Conservation (phyloP, 92 coral and sea anemone genomes). For the Porites evermanni region DNA sequence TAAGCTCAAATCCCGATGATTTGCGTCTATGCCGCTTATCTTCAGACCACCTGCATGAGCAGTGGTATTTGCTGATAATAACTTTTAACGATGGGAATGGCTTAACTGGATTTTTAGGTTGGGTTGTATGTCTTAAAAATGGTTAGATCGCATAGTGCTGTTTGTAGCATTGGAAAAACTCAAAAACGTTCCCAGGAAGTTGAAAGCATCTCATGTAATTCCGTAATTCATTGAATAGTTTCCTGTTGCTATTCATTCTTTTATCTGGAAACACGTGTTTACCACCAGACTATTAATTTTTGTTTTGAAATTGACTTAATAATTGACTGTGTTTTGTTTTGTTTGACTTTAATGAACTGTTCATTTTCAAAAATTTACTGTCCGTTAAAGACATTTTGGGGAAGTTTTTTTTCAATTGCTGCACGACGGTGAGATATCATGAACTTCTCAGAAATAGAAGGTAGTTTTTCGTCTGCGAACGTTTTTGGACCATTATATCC, state of each 20-base stretch:
- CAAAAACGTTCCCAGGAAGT: slow-evolving; percentile 25
- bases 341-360: not conserved
- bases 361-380: not conserved
- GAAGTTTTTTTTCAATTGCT: too few relatives aligned
- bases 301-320: not conserved
- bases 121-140: too few relatives aligned
- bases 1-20: slow-evolving; percentile 1
- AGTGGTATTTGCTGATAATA: not conserved
- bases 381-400: too few relatives aligned
- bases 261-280: slow-evolving; percentile 30
- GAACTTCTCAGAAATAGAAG: too few relatives aligned
- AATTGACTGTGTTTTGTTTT: not conserved
- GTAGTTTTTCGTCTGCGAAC: too few relatives aligned
- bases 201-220: not conserved
- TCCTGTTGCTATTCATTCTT: not conserved
- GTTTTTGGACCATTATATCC: too few relatives aligned
- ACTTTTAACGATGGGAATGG: slow-evolving; percentile 7
- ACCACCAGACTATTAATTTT: not conserved
- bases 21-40: slow-evolving; percentile 22
- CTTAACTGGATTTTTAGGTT: too few relatives aligned
- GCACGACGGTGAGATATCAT: too few relatives aligned
- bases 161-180: not conserved
- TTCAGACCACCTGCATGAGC: not conserved
- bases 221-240: not conserved
- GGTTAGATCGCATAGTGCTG: not conserved